Evolutionary conservation across 2,888 invertebrate species (phyloP), one percentile per base, ranked within the genome.

Genomic region (Erebia palarica): DNA sequence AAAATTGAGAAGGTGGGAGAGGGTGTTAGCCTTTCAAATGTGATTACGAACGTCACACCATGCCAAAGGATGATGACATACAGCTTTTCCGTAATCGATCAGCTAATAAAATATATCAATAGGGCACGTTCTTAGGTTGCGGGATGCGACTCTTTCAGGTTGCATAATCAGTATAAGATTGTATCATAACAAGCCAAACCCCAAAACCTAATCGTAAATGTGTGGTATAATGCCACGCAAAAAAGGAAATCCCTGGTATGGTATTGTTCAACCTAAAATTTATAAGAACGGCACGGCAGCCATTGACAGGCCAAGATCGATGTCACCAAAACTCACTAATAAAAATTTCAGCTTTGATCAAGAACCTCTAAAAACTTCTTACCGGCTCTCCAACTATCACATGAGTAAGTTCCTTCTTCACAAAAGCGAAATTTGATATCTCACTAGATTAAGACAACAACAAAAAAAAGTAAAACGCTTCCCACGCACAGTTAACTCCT

Each of bases 341-440:
- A 53, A 53, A 53, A 47, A 13, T 53, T 53, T 16, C 10, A 53
- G 53, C 16, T 16, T 53, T 16, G 16, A 53, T 53, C n/a, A 16
- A 53, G 53, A 53, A 51, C 51, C n/a, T n/a, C 7, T n/a, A 14
- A 51, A 51, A 53, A 53, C 9, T 16, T 53, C 55, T 55, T 55
- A 55, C 55, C 55, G 18, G 55, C 18, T 55, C 55, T 18, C 18
- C n/a, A 53, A 16, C 58, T 55, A 58, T 8, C 14, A 59, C 58
- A 59, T 63, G 65, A 72, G 68, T 68, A 65, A 73, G 69, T 73
- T 73, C 68, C 66, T 71, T 60, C 65, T 68, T 69, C 82, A 83
- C 84, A 86, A 86, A 89, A 89, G 90, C 87, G 91, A 91, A 91
- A 90, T 86, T 86, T 82, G 84, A 88, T 89, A 86, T 89, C 86